A percentile compares a stretch with the other conserved stretches of the same genome.
Conservation (phyloP, 2,113 vertebrate species). For the Brachyhypopomus gauderio region DNA sequence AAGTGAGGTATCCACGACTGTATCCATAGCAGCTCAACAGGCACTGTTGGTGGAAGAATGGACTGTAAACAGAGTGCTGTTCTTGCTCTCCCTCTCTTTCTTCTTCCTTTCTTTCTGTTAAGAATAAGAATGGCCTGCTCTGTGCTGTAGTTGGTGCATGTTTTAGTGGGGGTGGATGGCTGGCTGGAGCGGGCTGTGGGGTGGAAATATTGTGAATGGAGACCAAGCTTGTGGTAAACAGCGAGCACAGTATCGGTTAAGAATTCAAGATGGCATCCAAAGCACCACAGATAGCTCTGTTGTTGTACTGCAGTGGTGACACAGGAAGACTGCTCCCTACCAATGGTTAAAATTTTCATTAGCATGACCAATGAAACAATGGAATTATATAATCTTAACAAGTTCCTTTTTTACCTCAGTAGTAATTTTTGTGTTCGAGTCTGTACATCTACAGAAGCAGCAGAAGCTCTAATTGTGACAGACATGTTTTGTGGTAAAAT, state of each 20-base stretch:
- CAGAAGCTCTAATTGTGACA: too few relatives aligned
- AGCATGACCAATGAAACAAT: too few relatives aligned
- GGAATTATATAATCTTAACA: too few relatives aligned
- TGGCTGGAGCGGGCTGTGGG: neutral
- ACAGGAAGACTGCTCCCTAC: neutral
- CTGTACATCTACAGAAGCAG: too few relatives aligned
- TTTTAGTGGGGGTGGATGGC: slow-evolving; percentile 20
- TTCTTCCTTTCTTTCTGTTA: neutral
- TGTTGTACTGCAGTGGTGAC: neutral
- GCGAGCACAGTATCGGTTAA: neutral
- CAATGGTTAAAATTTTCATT: neutral
- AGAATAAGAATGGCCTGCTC: slow-evolving; percentile 2
- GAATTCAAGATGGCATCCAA: slow-evolving; percentile 24
- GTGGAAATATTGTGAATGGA: slow-evolving; percentile 26
- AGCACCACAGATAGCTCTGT: neutral
- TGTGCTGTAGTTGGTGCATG: neutral
- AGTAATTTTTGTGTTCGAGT: too few relatives aligned
- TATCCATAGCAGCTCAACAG: neutral
- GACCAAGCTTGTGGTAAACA: slow-evolving; percentile 29
- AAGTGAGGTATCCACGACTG: slow-evolving; percentile 2
- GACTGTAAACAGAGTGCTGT: neutral
- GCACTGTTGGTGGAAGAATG: neutral
- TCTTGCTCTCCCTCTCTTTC: neutral
- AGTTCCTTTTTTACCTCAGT: too few relatives aligned
- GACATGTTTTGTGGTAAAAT: too few relatives aligned